These are phyloP conservation scores for Paramisgurnus dabryanus DNA, from an alignment of 2,113 vertebrate species.

Conservation along the genomic window DNA sequence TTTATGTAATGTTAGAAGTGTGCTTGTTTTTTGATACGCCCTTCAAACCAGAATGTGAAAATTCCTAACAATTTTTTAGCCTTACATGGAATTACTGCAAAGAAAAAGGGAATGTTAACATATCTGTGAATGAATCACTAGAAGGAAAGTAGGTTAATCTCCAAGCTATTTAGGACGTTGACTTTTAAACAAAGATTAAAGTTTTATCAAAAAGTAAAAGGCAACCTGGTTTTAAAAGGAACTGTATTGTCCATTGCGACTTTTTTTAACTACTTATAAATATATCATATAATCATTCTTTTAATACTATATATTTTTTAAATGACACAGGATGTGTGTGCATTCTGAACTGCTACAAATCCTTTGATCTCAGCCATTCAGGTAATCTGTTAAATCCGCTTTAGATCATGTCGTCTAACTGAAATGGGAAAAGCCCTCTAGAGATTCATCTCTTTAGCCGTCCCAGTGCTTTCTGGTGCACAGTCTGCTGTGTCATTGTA, in stretches of 20 bases:
- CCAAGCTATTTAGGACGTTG: background rate
- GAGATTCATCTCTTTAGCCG: background rate
- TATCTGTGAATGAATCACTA: slow-evolving; percentile 1
- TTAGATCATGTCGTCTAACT: slow-evolving; percentile 26
- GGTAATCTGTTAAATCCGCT: slow-evolving; percentile 31
- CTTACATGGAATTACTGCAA: background rate
- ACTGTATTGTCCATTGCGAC: background rate
- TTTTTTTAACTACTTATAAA: background rate
- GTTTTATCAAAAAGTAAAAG: background rate
- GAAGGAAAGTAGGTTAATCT: slow-evolving; percentile 42
- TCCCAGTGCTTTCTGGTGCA: background rate
- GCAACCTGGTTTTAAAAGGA: background rate
- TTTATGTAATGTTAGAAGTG: background rate
- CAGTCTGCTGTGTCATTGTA: background rate
- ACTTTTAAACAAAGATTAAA: slow-evolving; percentile 21
- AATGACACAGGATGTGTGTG: background rate
- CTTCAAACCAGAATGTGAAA: background rate
- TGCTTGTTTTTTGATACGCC: background rate
- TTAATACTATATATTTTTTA: too few relatives aligned
- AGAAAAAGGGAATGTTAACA: background rate
- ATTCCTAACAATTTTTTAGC: background rate
- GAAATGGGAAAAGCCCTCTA: slow-evolving; percentile 3
- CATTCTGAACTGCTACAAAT: slow-evolving; percentile 33
- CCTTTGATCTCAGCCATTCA: slow-evolving; percentile 33
- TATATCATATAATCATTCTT: too few relatives aligned